phyloP scores from a whole-genome alignment of 2,888 invertebrate species.

The Ephialtes manifestator region DNA sequence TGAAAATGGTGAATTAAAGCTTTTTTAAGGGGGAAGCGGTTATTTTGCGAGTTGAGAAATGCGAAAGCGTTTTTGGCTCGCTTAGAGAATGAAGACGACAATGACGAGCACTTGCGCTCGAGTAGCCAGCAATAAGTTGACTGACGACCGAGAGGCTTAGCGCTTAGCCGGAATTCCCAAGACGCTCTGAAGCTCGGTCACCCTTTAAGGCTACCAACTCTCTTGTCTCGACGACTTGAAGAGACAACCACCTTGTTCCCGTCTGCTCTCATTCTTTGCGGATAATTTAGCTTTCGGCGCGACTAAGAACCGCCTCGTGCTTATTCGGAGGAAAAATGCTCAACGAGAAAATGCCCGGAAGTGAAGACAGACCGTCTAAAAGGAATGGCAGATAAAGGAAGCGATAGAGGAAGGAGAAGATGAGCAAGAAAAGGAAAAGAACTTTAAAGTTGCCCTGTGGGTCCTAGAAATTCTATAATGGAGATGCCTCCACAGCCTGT shows the following conservation, averaged over 20 bases:
- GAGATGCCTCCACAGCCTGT: constrained; percentile 79
- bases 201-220: constrained; percentile 17
- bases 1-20: constrained; percentile 9
- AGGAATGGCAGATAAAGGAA: constrained; percentile 34
- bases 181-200: constrained; percentile 5
- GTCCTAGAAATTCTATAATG: constrained; percentile 79
- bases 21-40: background rate
- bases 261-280: constrained; percentile 19
- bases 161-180: background rate
- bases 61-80: background rate
- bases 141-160: background rate
- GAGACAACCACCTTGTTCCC: background rate
- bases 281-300: constrained; percentile 12
- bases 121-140: constrained; percentile 1
- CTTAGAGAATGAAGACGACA: constrained; percentile 16
- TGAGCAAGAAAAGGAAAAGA: constrained; percentile 32
- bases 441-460: constrained; percentile 18
- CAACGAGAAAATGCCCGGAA: constrained; percentile 39
- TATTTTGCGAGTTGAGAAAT: constrained; percentile 9
- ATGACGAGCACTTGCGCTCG: constrained; percentile 12
- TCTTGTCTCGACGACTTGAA: background rate
- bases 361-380: constrained; percentile 43
- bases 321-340: constrained; percentile 18
- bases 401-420: constrained; percentile 32
- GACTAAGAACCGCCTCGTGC: background rate